Conservation (phyloP, 2,797 vertebrate species). For the Siniperca undulata region DNA sequence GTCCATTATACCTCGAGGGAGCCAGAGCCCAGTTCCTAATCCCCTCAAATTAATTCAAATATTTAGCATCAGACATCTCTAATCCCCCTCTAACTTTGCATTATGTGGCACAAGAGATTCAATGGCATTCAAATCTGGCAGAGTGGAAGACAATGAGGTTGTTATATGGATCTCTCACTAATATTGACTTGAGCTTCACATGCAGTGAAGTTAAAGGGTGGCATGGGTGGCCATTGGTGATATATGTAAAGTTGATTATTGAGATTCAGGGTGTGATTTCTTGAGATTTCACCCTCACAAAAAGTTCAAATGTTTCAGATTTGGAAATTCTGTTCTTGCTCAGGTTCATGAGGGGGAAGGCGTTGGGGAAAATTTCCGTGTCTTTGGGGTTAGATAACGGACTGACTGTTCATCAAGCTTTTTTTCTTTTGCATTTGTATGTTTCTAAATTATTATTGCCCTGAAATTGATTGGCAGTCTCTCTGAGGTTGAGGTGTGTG, state of each 20-base stretch:
- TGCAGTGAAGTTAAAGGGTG: slow-evolving; percentile 3
- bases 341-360: not conserved
- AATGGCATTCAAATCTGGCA: slow-evolving; percentile 34
- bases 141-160: slow-evolving; percentile 41
- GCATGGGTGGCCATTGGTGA: not conserved
- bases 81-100: slow-evolving; percentile 65
- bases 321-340: not conserved
- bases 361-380: not conserved
- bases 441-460: not conserved
- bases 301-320: not conserved
- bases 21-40: slow-evolving; percentile 51
- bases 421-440: not conserved
- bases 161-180: slow-evolving; percentile 15
- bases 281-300: not conserved
- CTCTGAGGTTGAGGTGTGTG: not conserved
- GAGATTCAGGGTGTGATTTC: slow-evolving; percentile 1
- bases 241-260: not conserved
- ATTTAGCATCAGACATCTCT: slow-evolving; percentile 60
- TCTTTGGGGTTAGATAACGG: not conserved
- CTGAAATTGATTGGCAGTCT: not conserved
- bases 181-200: slow-evolving; percentile 1
- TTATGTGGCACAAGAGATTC: slow-evolving; percentile 47
- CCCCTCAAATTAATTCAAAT: slow-evolving; percentile 68
- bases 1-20: slow-evolving; percentile 57
- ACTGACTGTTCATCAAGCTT: not conserved